These are phyloP conservation scores for Hyaena hyaena DNA, from an alignment of 2,113 vertebrate species.

Conservation along the genomic window DNA sequence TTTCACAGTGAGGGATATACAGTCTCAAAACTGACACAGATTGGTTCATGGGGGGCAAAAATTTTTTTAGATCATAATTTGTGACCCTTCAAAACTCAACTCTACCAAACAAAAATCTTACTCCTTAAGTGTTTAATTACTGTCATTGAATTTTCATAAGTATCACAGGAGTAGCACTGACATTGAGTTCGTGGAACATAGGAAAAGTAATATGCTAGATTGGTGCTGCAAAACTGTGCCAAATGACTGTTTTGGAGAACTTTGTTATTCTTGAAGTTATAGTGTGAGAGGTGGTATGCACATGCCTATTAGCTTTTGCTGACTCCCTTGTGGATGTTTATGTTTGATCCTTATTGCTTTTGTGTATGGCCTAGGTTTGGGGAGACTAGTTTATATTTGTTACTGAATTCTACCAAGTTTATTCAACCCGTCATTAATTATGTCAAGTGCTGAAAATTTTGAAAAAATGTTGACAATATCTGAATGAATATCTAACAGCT, in stretches of 20 bases:
- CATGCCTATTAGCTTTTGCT: background rate
- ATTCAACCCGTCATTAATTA: background rate
- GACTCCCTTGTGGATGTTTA: background rate
- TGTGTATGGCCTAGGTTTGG: constrained; percentile 20
- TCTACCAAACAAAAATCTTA: background rate
- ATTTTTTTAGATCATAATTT: background rate
- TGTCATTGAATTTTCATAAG: background rate
- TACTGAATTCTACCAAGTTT: constrained; percentile 19
- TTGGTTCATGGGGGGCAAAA: background rate
- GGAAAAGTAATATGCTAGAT: background rate
- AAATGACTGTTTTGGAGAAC: background rate
- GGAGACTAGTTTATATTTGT: background rate
- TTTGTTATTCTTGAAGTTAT: background rate
- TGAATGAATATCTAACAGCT: background rate
- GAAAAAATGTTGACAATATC: background rate
- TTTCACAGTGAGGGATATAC: background rate
- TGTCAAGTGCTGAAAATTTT: background rate
- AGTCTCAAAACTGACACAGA: background rate
- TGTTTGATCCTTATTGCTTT: background rate
- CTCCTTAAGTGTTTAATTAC: constrained; percentile 4
- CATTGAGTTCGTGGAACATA: background rate
- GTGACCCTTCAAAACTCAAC: background rate
- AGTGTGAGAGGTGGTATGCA: background rate
- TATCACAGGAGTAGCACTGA: background rate
- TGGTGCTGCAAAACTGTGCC: background rate